Base-by-base conservation (phyloP, 2,113 vertebrate genomes). In the Halichoeres trimaculatus region DNA sequence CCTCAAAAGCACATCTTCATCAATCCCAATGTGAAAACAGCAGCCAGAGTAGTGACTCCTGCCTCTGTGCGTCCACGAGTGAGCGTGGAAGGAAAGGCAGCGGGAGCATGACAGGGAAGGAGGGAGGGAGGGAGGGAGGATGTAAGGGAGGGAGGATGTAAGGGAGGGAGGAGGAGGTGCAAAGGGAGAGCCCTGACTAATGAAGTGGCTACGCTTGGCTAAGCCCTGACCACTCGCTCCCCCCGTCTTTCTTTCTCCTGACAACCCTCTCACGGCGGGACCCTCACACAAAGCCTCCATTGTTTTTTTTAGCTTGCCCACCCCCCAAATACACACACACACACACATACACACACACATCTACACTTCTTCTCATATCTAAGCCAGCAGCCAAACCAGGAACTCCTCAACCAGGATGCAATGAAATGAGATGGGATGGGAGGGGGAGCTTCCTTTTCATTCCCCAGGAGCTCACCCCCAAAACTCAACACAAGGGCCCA, bases 221-320 rank as follows among this genome's bases (percentile, higher is more conserved):
- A 81, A 88, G 67, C 80, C 45, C 72, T 19, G 52, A 55, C 70
- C 34, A 73, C 45, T 47, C 10, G 22, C 47, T 19, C 13, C 40
- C 62, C 51, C 30, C 11, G 10, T 8, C 16, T 17, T 3, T 24
- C 22, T 17, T 61, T n/a, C 45, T 20, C 56, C 40, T 19, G 63
- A 81, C 86, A 90, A 89, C 81, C 77, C 80, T 76, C 62, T 87
- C 88, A 89, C 38, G 26, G 74, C 34, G 60, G 88, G 85, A 88
- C 82, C 78, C 64, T 77, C 76, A 71, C 77, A 93, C 92, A 93
- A 93, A 91, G 88, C 75, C 54, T 40, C 83, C 43, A 92, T 92
- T 93, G 92, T 93, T 88, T 80, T 83, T 30, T 58, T 59, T 78
- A 51, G 64, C 67, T 30, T 47, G 38, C 56, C 82, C 36, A 40